Percentiles rank a stretch among this genome's conserved stretches.
phyloP scores from a whole-genome alignment of 2,888 invertebrate genomes.

The Parapristionchus giblindavisi region DNA sequence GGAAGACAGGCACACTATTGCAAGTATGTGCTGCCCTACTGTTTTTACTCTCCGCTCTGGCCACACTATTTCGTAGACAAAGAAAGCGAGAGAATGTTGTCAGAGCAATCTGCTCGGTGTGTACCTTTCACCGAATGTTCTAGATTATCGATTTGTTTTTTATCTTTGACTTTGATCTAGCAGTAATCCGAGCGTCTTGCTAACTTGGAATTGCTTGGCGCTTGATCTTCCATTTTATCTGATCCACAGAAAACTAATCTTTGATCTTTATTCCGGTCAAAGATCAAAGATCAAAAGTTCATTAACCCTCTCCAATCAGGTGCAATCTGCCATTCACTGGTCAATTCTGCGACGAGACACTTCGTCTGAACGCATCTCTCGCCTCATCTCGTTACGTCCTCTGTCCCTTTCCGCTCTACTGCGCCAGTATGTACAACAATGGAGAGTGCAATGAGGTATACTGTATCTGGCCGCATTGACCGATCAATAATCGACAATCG shows the following conservation, averaged over 20 bases:
- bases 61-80: too few species aligned
- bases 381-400: neutral
- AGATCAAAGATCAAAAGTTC: neutral
- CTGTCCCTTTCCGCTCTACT: slow-evolving; percentile 22
- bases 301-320: neutral
- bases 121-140: too few species aligned
- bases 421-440: slow-evolving; percentile 6
- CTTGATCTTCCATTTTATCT: neutral
- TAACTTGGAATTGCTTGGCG: neutral
- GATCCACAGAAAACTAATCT: too few species aligned
- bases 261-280: neutral
- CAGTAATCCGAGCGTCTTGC: too few species aligned
- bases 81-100: too few species aligned
- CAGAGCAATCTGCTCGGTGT: too few species aligned
- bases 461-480: neutral
- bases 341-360: neutral
- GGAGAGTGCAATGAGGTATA: slow-evolving; percentile 27
- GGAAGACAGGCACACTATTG: slow-evolving; percentile 10
- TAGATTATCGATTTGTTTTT: too few species aligned
- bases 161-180: too few species aligned
- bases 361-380: slow-evolving; percentile 16
- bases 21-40: neutral
- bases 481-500: neutral
- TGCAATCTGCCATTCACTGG: slow-evolving; percentile 31
- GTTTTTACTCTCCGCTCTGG: too few species aligned